Evolutionary conservation across 1,140 invertebrate species (phyloP), one percentile per base, ranked within the genome.

Genomic region (Brachionus angularis): DNA sequence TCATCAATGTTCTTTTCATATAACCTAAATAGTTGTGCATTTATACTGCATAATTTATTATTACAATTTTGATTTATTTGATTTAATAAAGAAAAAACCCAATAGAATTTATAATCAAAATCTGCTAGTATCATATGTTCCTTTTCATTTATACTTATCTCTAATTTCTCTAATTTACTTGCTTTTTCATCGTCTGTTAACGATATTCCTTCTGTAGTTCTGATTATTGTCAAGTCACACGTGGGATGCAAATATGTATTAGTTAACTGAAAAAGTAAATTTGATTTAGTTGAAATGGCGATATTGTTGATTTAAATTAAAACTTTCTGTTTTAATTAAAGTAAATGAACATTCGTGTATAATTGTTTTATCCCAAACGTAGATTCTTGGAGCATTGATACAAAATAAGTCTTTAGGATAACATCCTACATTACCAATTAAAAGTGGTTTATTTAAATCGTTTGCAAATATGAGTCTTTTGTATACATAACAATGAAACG

Each of bases 71-170:
- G 29, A 31, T 53, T 53, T 31, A 53, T 53, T 53, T 53, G 29
- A 31, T 53, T 53, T n/a, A 53, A 31, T 29, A 53, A 12, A 1
- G 50, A 53, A 33, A 53, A 53, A 12, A 53, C 31, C 50, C 50
- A 53, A 53, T 53, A 53, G 16, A 8, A 52, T 52, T 52, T 52
- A 52, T 29, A 52, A 29, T 52, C 50, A 27, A 52, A 29, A 52
- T 52, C 50, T 3, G 50, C 50, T 5, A 52, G 14, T 29, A 52
- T 27, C 31, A 29, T 29, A 52, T 52, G 50, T 52, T 52, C 50
- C n/a, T 52, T 52, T 31, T 23, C 25, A 29, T 52, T 52, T 8
- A 52, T 7, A 29, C 31, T 53, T 3, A 31, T 31, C 2, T 29
- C 31, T 53, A 29, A 53, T 8, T 1, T 53, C 31, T 53, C 1